phyloP scores from a whole-genome alignment of 2,888 invertebrate genomes.

The Campopleginae sp. region DNA sequence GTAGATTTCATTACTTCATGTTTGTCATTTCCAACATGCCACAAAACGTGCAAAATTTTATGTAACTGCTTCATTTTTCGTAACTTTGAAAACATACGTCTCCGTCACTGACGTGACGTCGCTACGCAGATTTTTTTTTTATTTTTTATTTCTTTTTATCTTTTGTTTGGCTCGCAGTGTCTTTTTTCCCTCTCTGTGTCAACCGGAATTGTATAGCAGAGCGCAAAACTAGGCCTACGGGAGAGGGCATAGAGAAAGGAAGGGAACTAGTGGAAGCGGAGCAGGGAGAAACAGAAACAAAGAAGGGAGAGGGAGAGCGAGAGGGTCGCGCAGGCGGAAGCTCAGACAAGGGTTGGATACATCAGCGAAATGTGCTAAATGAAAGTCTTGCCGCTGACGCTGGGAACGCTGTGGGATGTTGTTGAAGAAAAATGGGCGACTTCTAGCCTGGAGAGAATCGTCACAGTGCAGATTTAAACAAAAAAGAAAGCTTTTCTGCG shows the following conservation, averaged over 20 bases:
- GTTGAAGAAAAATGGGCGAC: constrained; percentile 50
- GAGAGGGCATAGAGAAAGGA: constrained; percentile 44
- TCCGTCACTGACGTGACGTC: constrained; percentile 44
- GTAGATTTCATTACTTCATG: neutral
- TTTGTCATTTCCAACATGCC: neutral
- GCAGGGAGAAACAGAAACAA: constrained; percentile 10
- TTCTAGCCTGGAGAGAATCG: constrained; percentile 28
- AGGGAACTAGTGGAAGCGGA: constrained; percentile 16
- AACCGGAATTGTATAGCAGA: constrained; percentile 63
- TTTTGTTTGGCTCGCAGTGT: constrained; percentile 19
- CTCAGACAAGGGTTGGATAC: constrained; percentile 60
- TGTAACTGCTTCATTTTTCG: neutral
- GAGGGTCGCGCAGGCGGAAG: constrained; percentile 38
- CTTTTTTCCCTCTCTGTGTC: constrained; percentile 15
- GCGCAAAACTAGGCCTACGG: constrained; percentile 65
- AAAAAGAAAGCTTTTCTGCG: neutral
- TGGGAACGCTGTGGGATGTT: constrained; percentile 61
- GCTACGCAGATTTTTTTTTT: constrained; percentile 43
- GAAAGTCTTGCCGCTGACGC: constrained; percentile 80
- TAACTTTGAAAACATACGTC: constrained; percentile 8
- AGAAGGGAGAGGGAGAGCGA: neutral
- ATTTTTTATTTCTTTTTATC: constrained; percentile 27
- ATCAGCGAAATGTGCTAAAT: constrained; percentile 79
- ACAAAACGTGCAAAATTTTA: neutral
- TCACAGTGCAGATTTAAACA: constrained; percentile 17